Conservation (phyloP, 2,113 vertebrate genomes). For the Chloropsis cyanopogon region DNA sequence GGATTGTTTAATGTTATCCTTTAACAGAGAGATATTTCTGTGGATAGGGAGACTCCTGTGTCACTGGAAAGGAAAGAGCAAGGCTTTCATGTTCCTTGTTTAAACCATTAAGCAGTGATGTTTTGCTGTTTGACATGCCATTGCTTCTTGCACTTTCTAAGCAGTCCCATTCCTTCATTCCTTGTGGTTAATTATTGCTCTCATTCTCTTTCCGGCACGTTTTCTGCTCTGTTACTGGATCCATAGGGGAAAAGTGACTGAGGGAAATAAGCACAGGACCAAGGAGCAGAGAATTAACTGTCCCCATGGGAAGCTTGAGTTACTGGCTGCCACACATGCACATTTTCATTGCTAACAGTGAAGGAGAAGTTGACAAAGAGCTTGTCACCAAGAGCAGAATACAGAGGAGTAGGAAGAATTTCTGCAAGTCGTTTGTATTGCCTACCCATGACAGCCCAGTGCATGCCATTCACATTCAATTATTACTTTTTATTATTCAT, state of each 20-base stretch:
- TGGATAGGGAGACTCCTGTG: not conserved
- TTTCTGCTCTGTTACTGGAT: slow-evolving; percentile 60
- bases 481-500: slow-evolving; percentile 38
- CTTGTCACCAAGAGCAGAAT: slow-evolving; percentile 80
- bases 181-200: slow-evolving; percentile 66
- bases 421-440: slow-evolving; percentile 20
- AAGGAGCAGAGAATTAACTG: slow-evolving; percentile 75
- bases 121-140: slow-evolving; percentile 74
- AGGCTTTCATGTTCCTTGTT: slow-evolving; percentile 49
- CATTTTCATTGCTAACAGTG: slow-evolving; percentile 32
- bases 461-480: not conserved
- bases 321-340: slow-evolving; percentile 71
- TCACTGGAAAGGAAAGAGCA: not conserved
- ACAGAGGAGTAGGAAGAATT: slow-evolving; percentile 35
- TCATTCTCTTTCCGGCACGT: not conserved
- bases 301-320: slow-evolving; percentile 79
- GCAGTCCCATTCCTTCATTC: slow-evolving; percentile 62
- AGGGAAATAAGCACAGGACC: slow-evolving; percentile 69
- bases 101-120: slow-evolving; percentile 62
- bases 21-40: slow-evolving; percentile 22
- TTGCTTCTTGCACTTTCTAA: slow-evolving; percentile 65
- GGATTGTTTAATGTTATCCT: slow-evolving; percentile 48
- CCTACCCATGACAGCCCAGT: not conserved
- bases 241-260: slow-evolving; percentile 50
- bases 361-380: slow-evolving; percentile 78